Evolutionary conservation across 2,113 vertebrate species (phyloP).

Genomic region (Toxotes chatareus): DNA sequence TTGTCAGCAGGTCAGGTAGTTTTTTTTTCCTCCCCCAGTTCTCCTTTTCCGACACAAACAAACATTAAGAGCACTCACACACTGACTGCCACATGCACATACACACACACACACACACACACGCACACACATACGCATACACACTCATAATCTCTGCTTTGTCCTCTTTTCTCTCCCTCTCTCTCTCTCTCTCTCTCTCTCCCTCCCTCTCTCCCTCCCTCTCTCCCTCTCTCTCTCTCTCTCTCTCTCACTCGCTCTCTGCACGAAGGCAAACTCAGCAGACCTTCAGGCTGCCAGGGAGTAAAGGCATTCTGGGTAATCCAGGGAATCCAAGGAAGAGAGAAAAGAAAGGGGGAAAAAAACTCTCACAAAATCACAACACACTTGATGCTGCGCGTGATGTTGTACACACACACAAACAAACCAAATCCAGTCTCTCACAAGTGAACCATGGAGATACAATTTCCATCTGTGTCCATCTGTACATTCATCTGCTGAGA

Average conservation of each 20-base stretch:
- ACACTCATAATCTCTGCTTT: slow-evolving; percentile 57
- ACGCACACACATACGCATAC: slow-evolving; percentile 12
- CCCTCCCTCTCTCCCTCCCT: slow-evolving; percentile 17
- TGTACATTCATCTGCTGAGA: slow-evolving; percentile 65
- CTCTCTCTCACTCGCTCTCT: slow-evolving; percentile 40
- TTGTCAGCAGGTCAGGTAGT: slow-evolving; percentile 81
- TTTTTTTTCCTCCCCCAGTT: slow-evolving; percentile 51
- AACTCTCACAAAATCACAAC: slow-evolving; percentile 28
- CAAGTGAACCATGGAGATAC: slow-evolving; percentile 52
- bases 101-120: slow-evolving; percentile 20
- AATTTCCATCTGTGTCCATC: slow-evolving; percentile 71
- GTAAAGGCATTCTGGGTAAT: slow-evolving; percentile 80
- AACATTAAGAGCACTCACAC: slow-evolving; percentile 40
- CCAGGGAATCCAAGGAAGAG: slow-evolving; percentile 50
- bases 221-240: slow-evolving; percentile 35
- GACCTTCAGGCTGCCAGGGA: slow-evolving; percentile 75
- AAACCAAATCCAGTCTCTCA: slow-evolving; percentile 51
- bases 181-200: slow-evolving; percentile 40
- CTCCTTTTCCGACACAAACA: slow-evolving; percentile 47
- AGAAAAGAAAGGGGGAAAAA: slow-evolving; percentile 2
- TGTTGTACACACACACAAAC: slow-evolving; percentile 39
- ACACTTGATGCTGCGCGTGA: slow-evolving; percentile 53
- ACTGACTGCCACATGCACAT: slow-evolving; percentile 12
- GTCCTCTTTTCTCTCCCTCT: slow-evolving; percentile 51
- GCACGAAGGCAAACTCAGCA: slow-evolving; percentile 77